Evolutionary conservation across 2,113 vertebrate species (phyloP), one percentile per base, ranked within the genome.

Genomic region (Pterocles orientalis): DNA sequence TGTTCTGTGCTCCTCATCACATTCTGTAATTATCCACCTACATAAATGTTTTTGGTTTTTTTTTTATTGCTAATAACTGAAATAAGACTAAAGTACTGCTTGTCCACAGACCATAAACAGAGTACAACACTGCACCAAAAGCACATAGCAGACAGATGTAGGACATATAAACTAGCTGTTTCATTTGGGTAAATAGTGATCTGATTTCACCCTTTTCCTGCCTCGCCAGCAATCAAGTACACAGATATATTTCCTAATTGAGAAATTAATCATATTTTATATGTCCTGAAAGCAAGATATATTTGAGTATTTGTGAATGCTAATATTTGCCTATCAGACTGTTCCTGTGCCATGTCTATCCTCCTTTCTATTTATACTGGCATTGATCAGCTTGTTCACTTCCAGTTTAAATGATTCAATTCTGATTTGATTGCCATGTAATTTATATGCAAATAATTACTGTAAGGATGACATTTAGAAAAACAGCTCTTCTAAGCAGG

Each of bases 361-460:
- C 87, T 86, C 54, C 66, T 92, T 97, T 98, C 97, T 98, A 97
- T 98, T 98, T 98, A 98, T 98, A 98, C 97, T 98, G 98, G 97
- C 98, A 98, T 98, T 98, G 98, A 98, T 98, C 98, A 98, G 92
- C 97, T 98, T 97, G 97, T 97, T 98, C 98, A 98, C 96, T 98
- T 98, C 98, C 97, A 97, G 98, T 98, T 98, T 98, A 98, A 98
- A 97, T 97, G 98, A 98, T 97, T 98, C 97, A 97, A 98, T 98
- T 98, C 98, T 98, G 98, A 98, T 98, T 98, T 98, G 98, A 98
- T 98, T 98, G 98, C 96, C 96, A 97, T 98, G 97, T 97, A 98
- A 98, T 98, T 97, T 98, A 98, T 98, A 98, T 98, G 98, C 97
- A 97, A 98, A 98, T 98, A 98, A 98, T 98, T 98, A 98, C 98